A percentile compares a stretch with the other conserved stretches of the same genome.
Evolutionary conservation across 1,140 invertebrate species (phyloP).

Genomic region (Anagrus nilaparvatae): DNA sequence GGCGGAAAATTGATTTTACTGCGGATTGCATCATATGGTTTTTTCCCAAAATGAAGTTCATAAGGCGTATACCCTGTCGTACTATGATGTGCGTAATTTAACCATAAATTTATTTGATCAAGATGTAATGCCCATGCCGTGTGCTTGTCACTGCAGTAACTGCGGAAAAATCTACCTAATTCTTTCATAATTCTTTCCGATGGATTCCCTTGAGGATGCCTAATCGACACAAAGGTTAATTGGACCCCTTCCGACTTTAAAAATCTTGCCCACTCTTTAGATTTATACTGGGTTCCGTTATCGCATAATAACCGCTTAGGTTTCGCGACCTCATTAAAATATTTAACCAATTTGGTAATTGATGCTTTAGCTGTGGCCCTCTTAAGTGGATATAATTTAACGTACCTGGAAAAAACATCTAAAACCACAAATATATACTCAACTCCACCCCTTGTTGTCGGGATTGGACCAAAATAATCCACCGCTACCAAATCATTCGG

Average conservation of each 20-base stretch:
- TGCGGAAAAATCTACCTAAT: constrained; percentile 22
- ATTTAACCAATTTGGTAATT: constrained; percentile 1
- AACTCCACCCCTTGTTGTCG: neutral
- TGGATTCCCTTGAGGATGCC: constrained; percentile 25
- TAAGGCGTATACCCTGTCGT: constrained; percentile 27
- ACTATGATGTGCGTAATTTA: constrained; percentile 30
- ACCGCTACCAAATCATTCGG: constrained; percentile 5
- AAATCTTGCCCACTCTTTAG: constrained; percentile 13
- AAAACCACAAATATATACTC: constrained; percentile 10
- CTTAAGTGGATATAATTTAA: constrained; percentile 6
- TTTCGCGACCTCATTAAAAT: constrained; percentile 5
- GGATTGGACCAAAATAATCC: constrained; percentile 14
- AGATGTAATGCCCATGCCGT: constrained; percentile 16
- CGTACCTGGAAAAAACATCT: constrained; percentile 4
- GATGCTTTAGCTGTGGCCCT: neutral
- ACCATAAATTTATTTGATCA: constrained; percentile 19
- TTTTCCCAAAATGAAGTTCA: constrained; percentile 28
- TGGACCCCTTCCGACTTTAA: constrained; percentile 10
- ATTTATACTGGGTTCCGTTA: constrained; percentile 20
- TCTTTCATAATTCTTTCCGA: constrained; percentile 25
- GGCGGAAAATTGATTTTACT: neutral
- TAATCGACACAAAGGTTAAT: constrained; percentile 10
- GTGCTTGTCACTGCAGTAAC: constrained; percentile 20
- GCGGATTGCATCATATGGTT: too few species aligned
- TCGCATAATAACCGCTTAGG: constrained; percentile 12